Evolutionary conservation across 2,888 invertebrate genomes (phyloP).

Genomic region (Bedellia somnulentella): DNA sequence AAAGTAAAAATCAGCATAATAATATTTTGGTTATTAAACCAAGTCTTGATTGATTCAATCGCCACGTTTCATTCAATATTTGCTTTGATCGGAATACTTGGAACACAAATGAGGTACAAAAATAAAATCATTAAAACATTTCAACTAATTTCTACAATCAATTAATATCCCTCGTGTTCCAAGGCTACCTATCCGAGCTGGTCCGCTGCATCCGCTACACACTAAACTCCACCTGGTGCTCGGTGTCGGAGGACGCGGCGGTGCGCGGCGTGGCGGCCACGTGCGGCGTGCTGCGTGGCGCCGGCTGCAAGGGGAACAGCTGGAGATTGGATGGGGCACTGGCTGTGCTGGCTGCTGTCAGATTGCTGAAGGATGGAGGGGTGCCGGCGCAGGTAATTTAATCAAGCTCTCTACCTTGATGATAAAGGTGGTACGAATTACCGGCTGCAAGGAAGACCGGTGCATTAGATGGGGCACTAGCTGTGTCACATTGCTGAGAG

Average conservation of each 20-base stretch:
- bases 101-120: too few species aligned
- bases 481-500: too few species aligned
- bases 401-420: too few species aligned
- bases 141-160: not conserved
- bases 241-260: constrained; percentile 31
- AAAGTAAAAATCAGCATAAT: too few species aligned
- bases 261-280: constrained; percentile 22
- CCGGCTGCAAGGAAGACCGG: too few species aligned
- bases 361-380: constrained; percentile 20
- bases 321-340: constrained; percentile 33
- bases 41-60: too few species aligned
- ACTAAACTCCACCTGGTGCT: constrained; percentile 28
- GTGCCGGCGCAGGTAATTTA: constrained; percentile 40
- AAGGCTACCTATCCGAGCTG: constrained; percentile 45
- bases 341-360: constrained; percentile 26
- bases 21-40: too few species aligned
- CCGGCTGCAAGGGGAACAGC: constrained; percentile 39
- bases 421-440: too few species aligned
- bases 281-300: constrained; percentile 27
- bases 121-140: not conserved
- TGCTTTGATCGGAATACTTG: too few species aligned
- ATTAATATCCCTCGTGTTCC: constrained; percentile 3
- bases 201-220: constrained; percentile 37
- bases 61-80: too few species aligned
- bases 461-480: too few species aligned